phyloP scores from a whole-genome alignment of 1,140 invertebrate species.

The Anadara kagoshimensis region DNA sequence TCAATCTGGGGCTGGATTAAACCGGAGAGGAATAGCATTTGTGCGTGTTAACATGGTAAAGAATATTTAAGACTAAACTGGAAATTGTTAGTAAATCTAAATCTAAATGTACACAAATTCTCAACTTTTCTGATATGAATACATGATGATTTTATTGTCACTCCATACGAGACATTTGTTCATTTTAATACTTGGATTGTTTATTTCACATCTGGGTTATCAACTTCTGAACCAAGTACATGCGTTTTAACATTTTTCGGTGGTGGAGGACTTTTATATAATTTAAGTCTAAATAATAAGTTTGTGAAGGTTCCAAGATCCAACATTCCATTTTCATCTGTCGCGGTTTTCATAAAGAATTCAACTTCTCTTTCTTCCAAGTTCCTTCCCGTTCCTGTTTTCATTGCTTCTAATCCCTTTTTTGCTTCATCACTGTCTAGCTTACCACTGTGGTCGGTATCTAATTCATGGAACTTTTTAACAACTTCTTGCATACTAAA shows the following conservation, averaged over 20 bases:
- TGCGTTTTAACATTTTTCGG: conserved; percentile 39
- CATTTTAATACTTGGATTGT: too few relatives aligned
- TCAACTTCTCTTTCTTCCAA: conserved; percentile 66
- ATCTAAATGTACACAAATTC: too few relatives aligned
- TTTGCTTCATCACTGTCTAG: conserved; percentile 61
- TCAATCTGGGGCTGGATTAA: too few relatives aligned
- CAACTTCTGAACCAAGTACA: conserved; percentile 24
- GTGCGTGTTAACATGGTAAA: too few relatives aligned
- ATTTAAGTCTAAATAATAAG: conserved; percentile 59
- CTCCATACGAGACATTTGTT: too few relatives aligned
- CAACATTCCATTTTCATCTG: conserved; percentile 57
- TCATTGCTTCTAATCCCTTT: conserved; percentile 58
- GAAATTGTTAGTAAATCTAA: too few relatives aligned
- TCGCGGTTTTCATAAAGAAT: conserved; percentile 65
- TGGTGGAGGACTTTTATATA: conserved; percentile 62
- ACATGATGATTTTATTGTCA: too few relatives aligned
- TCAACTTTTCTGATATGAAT: too few relatives aligned
- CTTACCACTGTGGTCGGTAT: conserved; percentile 63
- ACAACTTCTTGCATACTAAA: conserved; percentile 62
- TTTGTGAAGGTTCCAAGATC: conserved; percentile 66
- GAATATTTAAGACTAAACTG: too few relatives aligned
- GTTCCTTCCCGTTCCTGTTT: conserved; percentile 61
- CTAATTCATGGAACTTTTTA: conserved; percentile 62
- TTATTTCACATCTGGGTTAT: too few relatives aligned
- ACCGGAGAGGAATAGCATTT: too few relatives aligned